Evolutionary conservation across 2,888 invertebrate genomes (phyloP), one percentile per base, ranked within the genome.

Genomic region (Sinotaia quadrata): DNA sequence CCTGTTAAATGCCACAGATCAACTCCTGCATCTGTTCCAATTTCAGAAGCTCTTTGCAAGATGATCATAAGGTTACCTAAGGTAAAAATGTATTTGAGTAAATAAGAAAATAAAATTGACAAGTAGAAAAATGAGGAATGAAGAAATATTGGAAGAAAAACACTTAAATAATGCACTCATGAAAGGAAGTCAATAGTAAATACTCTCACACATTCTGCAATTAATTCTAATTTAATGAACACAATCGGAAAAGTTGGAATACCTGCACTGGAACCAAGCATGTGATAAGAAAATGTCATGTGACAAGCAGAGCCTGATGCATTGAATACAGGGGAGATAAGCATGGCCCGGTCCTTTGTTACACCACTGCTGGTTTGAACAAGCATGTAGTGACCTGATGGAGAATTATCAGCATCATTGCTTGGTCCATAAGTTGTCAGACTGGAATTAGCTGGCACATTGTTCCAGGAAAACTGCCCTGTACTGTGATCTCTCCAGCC

Each of bases 241-340:
- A n/a, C n/a, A n/a, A n/a, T n/a, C n/a, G n/a, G n/a, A n/a, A n/a
- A n/a, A n/a, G n/a, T n/a, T n/a, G n/a, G n/a, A n/a, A 47, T 59
- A 82, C 84, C 83, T 66, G 78, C 76, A 29, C 75, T 77, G 15
- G 72, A n/a, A n/a, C 86, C 85, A 63, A 72, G 72, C 80, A 85
- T 82, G 73, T 84, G 83, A 70, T 85, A 86, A 68, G 75, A 84
- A 75, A 86, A 86, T 57, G 78, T 73, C 67, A 86, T 76, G 67
- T 77, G 77, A 74, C 86, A 85, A 49, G 58, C 86, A 4, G 82
- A 74, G 10, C 81, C 83, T 1, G 84, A 83, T 37, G 78, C 75
- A n/a, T 75, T 75, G 7, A 85, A 69, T 7, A 79, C 72, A 29
- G 82, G 83, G 24, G 84, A 81, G 54, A 77, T 75, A 36, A 85